phyloP scores from a whole-genome alignment of 1,140 invertebrate genomes.

The Drosophila watanabei region DNA sequence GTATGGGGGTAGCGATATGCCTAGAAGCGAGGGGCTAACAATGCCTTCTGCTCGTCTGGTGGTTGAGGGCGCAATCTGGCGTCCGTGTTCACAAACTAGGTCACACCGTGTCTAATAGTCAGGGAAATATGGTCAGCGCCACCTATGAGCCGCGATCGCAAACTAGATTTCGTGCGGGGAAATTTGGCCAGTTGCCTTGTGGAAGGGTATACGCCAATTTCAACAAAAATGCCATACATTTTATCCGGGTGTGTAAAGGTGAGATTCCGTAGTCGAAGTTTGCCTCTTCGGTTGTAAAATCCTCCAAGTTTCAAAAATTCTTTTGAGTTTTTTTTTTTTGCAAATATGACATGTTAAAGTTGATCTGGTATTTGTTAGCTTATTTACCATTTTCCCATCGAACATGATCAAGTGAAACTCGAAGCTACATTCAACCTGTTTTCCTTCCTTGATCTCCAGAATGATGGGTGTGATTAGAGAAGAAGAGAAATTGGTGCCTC shows the following conservation, averaged over 20 bases:
- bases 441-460: neutral
- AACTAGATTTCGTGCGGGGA: too few species aligned
- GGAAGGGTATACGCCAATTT: neutral
- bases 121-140: too few species aligned
- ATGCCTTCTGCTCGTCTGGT: too few species aligned
- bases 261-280: neutral
- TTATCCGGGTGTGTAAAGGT: neutral
- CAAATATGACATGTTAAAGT: too few species aligned
- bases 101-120: too few species aligned
- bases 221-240: neutral
- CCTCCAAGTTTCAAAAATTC: neutral
- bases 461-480: too few species aligned
- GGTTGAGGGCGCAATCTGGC: too few species aligned
- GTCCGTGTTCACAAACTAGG: too few species aligned
- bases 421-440: neutral
- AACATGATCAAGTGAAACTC: neutral
- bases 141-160: too few species aligned
- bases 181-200: neutral
- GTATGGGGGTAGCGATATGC: too few species aligned
- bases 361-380: neutral
- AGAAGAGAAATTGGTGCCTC: too few species aligned
- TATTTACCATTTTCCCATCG: neutral
- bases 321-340: neutral
- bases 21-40: too few species aligned
- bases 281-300: neutral